Evolutionary conservation across 2,888 invertebrate species (phyloP), one percentile per base, ranked within the genome.

Genomic region (Lamproptera curius): DNA sequence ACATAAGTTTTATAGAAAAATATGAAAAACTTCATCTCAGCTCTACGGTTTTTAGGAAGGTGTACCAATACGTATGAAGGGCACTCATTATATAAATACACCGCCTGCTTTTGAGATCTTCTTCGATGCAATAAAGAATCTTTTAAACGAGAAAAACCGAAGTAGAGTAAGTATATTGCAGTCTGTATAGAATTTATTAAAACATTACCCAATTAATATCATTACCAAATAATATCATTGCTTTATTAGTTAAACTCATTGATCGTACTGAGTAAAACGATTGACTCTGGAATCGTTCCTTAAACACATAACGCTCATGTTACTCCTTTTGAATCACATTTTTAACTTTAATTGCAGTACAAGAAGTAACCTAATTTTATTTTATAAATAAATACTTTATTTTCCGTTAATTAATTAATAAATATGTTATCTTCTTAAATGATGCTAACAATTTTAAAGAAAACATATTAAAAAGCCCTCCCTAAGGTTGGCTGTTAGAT

Each of bases 101-200:
- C 89, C 90, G 0, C 44, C 86, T 1, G 84, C 89, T 3, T 90
- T 91, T 59, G 90, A 90, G 55, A 84, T 86, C 0, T 48, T 91
- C 10, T 90, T 88, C 55, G 86, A 84, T 53, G 68, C 89, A 17
- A 72, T 91, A 36, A 89, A 87, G 59, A 62, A 65, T 11, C 81
- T 91, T 53, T 68, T 91, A 46, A 90, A 86, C 52, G 89, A 90
- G 45, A 92, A 92, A 66, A 83, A 90, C 58, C 82, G 62, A 58
- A 81, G 67, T 34, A 76, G 90, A 64, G 91, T 91, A 76, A 80
- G 80, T 73, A 49, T 20, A n/a, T 36, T 15, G 8, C 2, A 16
- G 2, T n/a, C n/a, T 11, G n/a, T 11, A 20, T 20, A 3, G 20
- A 20, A 5, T 20, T 20, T 20, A 20, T 20, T 20, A 20, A 20